phyloP scores from a whole-genome alignment of 2,888 invertebrate genomes.

The Latrodectus elegans region DNA sequence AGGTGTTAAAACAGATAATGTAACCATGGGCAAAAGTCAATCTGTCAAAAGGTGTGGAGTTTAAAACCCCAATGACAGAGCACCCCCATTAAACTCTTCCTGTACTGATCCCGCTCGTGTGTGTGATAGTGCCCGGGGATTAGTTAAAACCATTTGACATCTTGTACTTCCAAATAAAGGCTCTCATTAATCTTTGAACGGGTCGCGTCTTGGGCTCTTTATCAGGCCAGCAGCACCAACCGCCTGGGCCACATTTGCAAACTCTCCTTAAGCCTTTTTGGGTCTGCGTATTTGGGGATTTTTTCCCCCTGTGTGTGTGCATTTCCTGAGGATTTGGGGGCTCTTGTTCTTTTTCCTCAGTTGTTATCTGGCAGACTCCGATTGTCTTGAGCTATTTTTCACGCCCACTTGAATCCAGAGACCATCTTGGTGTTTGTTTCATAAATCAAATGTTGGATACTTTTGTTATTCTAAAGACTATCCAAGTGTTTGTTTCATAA shows the following conservation, averaged over 20 bases:
- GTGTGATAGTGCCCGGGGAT: constrained; percentile 39
- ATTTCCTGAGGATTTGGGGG: not conserved
- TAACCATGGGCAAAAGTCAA: constrained; percentile 67
- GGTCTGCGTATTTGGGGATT: not conserved
- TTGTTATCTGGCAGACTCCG: not conserved
- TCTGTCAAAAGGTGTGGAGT: constrained; percentile 53
- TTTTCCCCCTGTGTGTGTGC: not conserved
- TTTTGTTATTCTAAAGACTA: too few relatives aligned
- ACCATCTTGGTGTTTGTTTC: too few relatives aligned
- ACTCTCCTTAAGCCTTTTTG: not conserved
- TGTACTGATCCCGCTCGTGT: constrained; percentile 34
- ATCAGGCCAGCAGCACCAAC: constrained; percentile 62
- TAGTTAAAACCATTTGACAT: constrained; percentile 67
- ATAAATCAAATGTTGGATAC: too few relatives aligned
- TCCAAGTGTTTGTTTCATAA: too few relatives aligned
- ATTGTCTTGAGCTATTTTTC: not conserved
- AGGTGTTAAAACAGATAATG: constrained; percentile 69
- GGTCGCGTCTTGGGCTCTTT: constrained; percentile 63
- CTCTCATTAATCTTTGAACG: constrained; percentile 60
- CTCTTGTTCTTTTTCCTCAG: not conserved
- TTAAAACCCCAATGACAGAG: constrained; percentile 68
- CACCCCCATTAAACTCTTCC: constrained; percentile 65
- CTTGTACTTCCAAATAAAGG: constrained; percentile 69
- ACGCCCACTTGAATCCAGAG: not conserved
- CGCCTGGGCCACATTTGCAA: constrained; percentile 25